Conservation (phyloP, 2,888 invertebrate species). For the Drosophila pseudotakahashii region DNA sequence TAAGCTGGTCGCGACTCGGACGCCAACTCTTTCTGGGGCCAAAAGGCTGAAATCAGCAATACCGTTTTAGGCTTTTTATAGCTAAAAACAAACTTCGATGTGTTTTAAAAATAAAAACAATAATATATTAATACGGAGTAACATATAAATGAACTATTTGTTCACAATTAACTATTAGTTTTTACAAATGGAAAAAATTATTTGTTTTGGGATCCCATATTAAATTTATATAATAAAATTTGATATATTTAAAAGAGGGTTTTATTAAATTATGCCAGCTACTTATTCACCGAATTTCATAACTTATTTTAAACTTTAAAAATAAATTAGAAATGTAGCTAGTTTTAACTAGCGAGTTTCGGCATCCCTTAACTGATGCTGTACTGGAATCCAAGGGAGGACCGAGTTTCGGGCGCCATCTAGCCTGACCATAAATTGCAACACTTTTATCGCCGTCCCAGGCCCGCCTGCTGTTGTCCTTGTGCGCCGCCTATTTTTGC, state of each 20-base stretch:
- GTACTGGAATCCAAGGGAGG: background rate
- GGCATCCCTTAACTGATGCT: constrained; percentile 10
- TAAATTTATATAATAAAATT: too few relatives aligned
- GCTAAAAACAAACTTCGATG: background rate
- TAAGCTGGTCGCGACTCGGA: constrained; percentile 51
- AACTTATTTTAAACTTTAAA: background rate
- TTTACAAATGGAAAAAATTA: too few relatives aligned
- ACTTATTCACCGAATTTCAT: background rate
- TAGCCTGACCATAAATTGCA: constrained; percentile 78
- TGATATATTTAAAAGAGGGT: too few relatives aligned
- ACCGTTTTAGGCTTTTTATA: background rate
- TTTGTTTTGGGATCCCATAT: too few relatives aligned
- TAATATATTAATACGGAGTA: too few relatives aligned
- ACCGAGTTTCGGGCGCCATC: constrained; percentile 58
- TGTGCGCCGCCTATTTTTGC: constrained; percentile 73
- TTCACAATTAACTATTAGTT: too few relatives aligned
- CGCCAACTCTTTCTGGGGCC: constrained; percentile 13
- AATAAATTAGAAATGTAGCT: background rate
- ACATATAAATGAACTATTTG: too few relatives aligned
- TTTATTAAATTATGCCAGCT: too few relatives aligned
- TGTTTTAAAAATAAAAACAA: too few relatives aligned
- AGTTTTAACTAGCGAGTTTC: background rate
- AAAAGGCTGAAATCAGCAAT: constrained; percentile 1
- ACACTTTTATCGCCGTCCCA: constrained; percentile 72
- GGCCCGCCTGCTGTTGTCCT: constrained; percentile 56